phyloP scores from a whole-genome alignment of 2,888 invertebrate species.

The Aphodius sticticus region DNA sequence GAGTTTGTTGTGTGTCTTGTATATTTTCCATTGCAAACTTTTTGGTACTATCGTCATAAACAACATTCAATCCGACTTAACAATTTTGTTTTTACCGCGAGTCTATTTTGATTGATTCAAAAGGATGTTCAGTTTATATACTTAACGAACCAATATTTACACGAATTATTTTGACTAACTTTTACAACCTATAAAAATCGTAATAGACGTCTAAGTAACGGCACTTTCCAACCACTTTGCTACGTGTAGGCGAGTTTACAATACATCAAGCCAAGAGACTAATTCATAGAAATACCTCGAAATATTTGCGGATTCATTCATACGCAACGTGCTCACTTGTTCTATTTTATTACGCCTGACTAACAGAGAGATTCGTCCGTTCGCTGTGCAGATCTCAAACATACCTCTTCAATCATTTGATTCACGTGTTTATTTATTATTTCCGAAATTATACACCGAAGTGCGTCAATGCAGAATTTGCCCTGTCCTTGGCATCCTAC shows the following conservation, averaged over 20 bases:
- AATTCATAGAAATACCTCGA: not conserved
- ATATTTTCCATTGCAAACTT: too few relatives aligned
- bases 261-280: not conserved
- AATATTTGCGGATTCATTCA: not conserved
- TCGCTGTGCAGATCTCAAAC: not conserved
- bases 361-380: not conserved
- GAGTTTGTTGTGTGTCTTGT: too few relatives aligned
- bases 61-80: not conserved
- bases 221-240: not conserved
- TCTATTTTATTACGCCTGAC: not conserved
- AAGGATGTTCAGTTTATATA: not conserved
- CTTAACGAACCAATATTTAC: not conserved
- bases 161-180: not conserved
- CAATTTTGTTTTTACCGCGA: not conserved
- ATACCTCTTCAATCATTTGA: not conserved
- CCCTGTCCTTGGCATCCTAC: not conserved
- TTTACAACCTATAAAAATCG: not conserved
- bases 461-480: not conserved
- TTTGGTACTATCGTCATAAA: too few relatives aligned
- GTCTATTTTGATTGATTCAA: not conserved
- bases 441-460: not conserved
- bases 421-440: not conserved
- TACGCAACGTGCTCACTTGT: not conserved
- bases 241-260: not conserved
- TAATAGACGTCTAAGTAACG: constrained; percentile 4